Evolutionary conservation across 2,113 vertebrate species (phyloP).

Genomic region (Colaptes auratus): DNA sequence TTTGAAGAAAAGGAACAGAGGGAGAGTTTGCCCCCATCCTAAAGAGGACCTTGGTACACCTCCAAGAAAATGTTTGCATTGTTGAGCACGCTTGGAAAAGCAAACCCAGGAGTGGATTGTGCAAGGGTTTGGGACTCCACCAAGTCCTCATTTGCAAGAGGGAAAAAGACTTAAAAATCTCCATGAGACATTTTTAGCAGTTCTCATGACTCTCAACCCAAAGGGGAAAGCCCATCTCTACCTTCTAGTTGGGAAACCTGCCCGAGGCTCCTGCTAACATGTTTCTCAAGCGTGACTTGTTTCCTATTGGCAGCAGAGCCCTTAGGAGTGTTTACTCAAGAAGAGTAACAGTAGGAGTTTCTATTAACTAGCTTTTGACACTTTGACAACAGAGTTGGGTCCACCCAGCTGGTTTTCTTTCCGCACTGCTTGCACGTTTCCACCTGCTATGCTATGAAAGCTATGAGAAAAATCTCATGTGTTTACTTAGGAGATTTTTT

Average conservation of each 20-base stretch:
- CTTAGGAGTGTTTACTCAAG: neutral
- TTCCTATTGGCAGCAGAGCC: neutral
- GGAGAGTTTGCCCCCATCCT: neutral
- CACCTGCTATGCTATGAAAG: neutral
- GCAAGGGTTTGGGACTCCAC: neutral
- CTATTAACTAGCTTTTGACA: neutral
- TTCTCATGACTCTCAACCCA: neutral
- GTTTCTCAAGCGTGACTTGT: rapidly evolving
- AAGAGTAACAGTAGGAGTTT: neutral
- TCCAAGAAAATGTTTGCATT: neutral
- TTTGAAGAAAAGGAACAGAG: neutral
- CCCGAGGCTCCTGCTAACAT: neutral
- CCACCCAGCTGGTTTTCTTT: neutral
- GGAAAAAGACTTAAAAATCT: neutral
- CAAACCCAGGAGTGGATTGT: neutral
- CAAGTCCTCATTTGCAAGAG: neutral
- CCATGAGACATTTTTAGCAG: rapidly evolving
- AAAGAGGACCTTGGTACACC: neutral
- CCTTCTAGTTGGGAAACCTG: neutral
- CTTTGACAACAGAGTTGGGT: neutral
- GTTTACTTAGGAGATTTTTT: neutral
- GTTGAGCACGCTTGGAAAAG: neutral
- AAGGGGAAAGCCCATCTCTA: neutral
- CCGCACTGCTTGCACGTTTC: neutral
- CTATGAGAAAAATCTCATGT: neutral